Evolutionary conservation across 2,797 vertebrate species (phyloP).

Genomic region (Hoplostethus atlanticus): DNA sequence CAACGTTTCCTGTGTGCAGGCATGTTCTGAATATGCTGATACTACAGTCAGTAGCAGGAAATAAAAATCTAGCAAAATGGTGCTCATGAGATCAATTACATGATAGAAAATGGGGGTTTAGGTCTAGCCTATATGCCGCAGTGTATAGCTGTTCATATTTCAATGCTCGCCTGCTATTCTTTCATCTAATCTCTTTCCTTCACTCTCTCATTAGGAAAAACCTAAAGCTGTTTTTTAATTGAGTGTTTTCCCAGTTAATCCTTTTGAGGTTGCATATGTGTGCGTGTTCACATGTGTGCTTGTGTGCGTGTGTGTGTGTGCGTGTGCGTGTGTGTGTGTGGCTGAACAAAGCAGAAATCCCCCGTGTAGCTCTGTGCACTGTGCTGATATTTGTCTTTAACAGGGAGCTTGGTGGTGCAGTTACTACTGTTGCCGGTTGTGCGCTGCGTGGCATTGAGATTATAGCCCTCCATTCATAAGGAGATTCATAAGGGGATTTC

Average conservation of each 20-base stretch:
- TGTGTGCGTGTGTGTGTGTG: constrained; percentile 16
- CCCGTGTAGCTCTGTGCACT: constrained; percentile 50
- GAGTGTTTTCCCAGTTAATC: constrained; percentile 65
- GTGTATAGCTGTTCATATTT: constrained; percentile 74
- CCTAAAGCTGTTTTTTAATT: constrained; percentile 73
- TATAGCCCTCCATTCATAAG: constrained; percentile 75
- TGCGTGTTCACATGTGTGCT: background rate
- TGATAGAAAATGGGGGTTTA: constrained; percentile 85
- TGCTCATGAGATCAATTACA: constrained; percentile 84
- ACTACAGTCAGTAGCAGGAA: constrained; percentile 58
- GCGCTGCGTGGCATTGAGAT: constrained; percentile 66
- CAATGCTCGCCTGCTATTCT: constrained; percentile 47
- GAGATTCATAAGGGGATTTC: constrained; percentile 63
- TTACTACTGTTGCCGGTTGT: constrained; percentile 64
- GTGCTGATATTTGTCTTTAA: constrained; percentile 66
- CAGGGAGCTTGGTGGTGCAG: constrained; percentile 46
- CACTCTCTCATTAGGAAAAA: constrained; percentile 67
- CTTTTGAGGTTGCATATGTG: constrained; percentile 30
- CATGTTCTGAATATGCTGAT: constrained; percentile 79
- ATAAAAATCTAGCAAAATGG: constrained; percentile 84
- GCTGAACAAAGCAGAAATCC: constrained; percentile 64
- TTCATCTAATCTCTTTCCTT: constrained; percentile 66
- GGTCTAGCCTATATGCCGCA: constrained; percentile 67
- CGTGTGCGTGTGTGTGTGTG: background rate
- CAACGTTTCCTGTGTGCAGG: constrained; percentile 60